phyloP scores from a whole-genome alignment of 2,888 invertebrate genomes.

The Alitta virens region DNA sequence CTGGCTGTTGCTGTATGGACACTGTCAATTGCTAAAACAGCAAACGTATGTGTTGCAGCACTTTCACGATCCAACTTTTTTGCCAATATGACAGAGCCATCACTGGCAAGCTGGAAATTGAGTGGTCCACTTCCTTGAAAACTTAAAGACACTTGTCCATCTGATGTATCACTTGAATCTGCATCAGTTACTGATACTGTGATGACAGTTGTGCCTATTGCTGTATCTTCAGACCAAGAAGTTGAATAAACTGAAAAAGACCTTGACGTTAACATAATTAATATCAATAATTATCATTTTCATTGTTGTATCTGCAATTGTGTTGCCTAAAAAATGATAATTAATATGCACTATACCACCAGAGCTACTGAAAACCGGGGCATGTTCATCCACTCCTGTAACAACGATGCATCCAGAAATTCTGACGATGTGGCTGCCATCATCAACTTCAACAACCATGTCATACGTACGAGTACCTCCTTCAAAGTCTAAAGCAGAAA shows the following conservation, averaged over 20 bases:
- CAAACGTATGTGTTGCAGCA: background rate
- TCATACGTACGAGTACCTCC: background rate
- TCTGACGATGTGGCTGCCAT: background rate
- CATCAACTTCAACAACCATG: background rate
- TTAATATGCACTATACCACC: too few species aligned
- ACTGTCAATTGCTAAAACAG: background rate
- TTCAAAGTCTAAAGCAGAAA: background rate
- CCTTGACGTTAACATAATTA: too few species aligned
- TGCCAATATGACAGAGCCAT: background rate
- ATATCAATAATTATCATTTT: too few species aligned
- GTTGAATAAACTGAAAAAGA: too few species aligned
- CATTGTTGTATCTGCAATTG: too few species aligned
- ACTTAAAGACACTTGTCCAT: background rate
- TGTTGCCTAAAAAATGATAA: too few species aligned
- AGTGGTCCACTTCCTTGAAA: background rate
- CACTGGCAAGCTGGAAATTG: too few species aligned
- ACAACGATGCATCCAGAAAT: background rate
- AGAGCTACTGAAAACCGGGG: background rate
- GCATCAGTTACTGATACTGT: background rate
- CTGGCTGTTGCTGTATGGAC: background rate
- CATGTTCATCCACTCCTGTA: constrained; percentile 1
- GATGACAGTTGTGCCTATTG: background rate
- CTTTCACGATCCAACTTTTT: background rate
- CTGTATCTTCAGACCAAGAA: background rate
- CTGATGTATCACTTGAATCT: background rate